phyloP scores from a whole-genome alignment of 2,888 invertebrate species.

The Fragum fragum region DNA sequence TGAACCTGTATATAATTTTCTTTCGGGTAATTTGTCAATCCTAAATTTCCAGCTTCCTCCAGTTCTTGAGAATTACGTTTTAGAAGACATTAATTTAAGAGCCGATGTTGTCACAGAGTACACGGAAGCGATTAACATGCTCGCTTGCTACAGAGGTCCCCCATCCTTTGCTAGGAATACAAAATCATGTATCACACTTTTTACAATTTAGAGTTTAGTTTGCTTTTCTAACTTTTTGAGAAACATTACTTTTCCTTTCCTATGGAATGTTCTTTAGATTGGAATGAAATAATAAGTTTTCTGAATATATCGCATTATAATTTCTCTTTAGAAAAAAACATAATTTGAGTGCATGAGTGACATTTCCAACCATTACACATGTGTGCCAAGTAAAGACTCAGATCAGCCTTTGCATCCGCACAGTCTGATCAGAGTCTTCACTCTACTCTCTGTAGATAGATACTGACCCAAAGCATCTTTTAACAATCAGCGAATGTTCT shows the following conservation, averaged over 20 bases:
- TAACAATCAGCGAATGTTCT: too few species aligned
- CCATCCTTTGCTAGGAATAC: conserved; percentile 16
- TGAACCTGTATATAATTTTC: too few species aligned
- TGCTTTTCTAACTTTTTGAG: conserved; percentile 16
- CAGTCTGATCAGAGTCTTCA: too few species aligned
- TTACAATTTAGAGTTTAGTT: not conserved
- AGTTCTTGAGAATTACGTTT: conserved; percentile 73
- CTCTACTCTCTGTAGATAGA: too few species aligned
- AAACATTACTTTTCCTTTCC: not conserved
- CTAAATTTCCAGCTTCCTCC: conserved; percentile 76
- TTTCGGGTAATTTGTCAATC: too few species aligned
- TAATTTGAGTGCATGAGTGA: too few species aligned
- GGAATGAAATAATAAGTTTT: not conserved
- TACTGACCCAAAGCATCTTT: too few species aligned
- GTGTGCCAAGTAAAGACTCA: too few species aligned
- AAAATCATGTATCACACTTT: conserved; percentile 15
- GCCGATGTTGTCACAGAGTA: conserved; percentile 76
- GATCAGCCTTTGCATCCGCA: too few species aligned
- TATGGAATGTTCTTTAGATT: not conserved
- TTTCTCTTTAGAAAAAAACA: too few species aligned
- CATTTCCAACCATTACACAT: too few species aligned
- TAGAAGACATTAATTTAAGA: conserved; percentile 74
- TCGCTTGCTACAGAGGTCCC: conserved; percentile 74
- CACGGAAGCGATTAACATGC: conserved; percentile 74
- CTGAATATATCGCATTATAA: not conserved